Conservation (phyloP, 2,888 invertebrate species). For the Electrophaes corylata region DNA sequence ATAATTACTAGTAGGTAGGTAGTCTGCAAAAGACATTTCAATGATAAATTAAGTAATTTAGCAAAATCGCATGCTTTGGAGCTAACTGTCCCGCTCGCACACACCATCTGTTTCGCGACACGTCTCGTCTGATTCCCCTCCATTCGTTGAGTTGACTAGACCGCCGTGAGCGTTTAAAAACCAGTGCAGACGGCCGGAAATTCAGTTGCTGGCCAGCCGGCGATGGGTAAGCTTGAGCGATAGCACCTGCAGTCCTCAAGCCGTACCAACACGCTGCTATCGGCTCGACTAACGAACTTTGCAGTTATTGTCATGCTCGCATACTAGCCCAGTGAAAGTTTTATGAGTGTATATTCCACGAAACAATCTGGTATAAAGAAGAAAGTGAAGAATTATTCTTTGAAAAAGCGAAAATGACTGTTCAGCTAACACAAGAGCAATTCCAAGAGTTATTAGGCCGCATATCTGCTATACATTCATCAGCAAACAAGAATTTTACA, state of each 20-base stretch:
- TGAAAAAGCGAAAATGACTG: slow-evolving; percentile 4
- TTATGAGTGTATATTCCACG: not conserved
- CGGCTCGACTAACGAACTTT: not conserved
- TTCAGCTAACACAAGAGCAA: slow-evolving; percentile 7
- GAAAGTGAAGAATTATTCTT: not conserved
- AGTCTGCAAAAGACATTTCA: slow-evolving; percentile 2
- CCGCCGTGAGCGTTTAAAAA: slow-evolving; percentile 1
- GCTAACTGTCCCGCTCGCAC: not conserved
- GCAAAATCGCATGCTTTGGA: slow-evolving; percentile 5
- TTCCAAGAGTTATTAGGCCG: slow-evolving; percentile 17
- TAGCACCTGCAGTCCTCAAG: slow-evolving; percentile 19
- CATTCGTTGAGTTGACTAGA: not conserved
- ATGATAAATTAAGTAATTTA: not conserved
- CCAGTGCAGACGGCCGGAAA: not conserved
- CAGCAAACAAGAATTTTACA: slow-evolving; percentile 13
- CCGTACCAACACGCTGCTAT: not conserved
- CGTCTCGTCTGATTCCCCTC: not conserved
- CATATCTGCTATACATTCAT: slow-evolving; percentile 13
- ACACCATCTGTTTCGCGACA: slow-evolving; percentile 1
- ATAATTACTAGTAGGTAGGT: no score
- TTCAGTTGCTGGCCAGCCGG: slow-evolving; percentile 8
- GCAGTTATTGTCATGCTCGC: not conserved
- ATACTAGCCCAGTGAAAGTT: slow-evolving; percentile 10
- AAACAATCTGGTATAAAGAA: not conserved
- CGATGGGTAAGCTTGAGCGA: slow-evolving; percentile 12